Conservation (phyloP, 2,888 invertebrate genomes). For the Sisyra nigra region DNA sequence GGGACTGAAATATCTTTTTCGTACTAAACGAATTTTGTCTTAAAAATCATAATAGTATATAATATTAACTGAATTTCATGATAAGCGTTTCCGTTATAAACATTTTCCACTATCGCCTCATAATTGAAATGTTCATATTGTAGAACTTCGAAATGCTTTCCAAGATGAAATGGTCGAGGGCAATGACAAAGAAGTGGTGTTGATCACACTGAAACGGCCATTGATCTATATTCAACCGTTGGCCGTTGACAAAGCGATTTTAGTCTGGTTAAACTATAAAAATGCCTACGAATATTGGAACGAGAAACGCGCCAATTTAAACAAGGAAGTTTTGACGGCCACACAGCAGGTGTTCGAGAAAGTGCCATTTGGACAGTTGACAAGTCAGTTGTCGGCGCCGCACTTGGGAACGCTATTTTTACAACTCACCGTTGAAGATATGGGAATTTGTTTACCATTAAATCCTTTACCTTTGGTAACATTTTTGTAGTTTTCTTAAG, state of each 20-base stretch:
- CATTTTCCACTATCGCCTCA: too few species aligned
- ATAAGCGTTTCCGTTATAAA: slow-evolving; percentile 1
- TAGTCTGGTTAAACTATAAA: slow-evolving; percentile 98
- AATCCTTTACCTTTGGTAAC: slow-evolving; percentile 59
- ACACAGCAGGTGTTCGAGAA: slow-evolving; percentile 61
- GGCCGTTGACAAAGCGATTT: slow-evolving; percentile 94
- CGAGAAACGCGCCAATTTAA: slow-evolving; percentile 82
- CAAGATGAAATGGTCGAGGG: slow-evolving; percentile 81
- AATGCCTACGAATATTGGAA: slow-evolving; percentile 99
- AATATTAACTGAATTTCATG: slow-evolving; percentile 3
- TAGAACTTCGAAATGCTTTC: slow-evolving; percentile 55
- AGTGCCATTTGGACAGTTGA: slow-evolving; percentile 62
- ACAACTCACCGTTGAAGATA: slow-evolving; percentile 88
- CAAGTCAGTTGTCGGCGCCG: slow-evolving; percentile 59
- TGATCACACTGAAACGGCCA: slow-evolving; percentile 84
- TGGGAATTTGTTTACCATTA: slow-evolving; percentile 88
- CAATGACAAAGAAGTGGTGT: slow-evolving; percentile 69
- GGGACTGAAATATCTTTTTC: too few species aligned
- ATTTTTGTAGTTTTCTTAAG: slow-evolving; percentile 1
- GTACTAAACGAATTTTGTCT: too few species aligned
- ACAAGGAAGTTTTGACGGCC: slow-evolving; percentile 69
- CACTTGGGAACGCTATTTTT: slow-evolving; percentile 81
- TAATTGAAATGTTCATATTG: slow-evolving; percentile 16
- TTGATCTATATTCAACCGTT: slow-evolving; percentile 92
- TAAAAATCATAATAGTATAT: too few species aligned